Conservation (phyloP, 2,797 vertebrate genomes). For the Sternotherus odoratus region DNA sequence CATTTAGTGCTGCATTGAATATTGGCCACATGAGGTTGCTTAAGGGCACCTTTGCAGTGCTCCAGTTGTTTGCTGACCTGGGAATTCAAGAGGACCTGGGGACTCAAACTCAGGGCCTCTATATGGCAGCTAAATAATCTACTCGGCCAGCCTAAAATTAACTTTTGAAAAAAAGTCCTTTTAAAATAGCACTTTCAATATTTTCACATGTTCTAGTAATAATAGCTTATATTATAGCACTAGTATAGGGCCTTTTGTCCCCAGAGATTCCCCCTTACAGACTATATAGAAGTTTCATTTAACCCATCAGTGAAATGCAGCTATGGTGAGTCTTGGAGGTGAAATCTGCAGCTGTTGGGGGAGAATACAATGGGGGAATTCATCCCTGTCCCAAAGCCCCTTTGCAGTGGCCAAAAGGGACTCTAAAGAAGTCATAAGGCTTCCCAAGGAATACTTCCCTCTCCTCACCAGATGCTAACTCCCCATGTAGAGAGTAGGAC, state of each 20-base stretch:
- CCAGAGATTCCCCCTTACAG: not conserved
- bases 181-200: not conserved
- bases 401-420: not conserved
- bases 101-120: not conserved
- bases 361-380: fast-evolving
- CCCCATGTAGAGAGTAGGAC: not conserved
- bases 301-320: not conserved
- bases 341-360: not conserved
- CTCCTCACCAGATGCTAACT: not conserved
- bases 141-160: not conserved
- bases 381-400: not conserved
- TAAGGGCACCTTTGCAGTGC: not conserved
- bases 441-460: fast-evolving
- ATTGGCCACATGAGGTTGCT: not conserved
- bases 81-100: not conserved
- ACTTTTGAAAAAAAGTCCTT: not conserved
- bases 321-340: not conserved
- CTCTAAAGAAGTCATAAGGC: fast-evolving
- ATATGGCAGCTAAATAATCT: not conserved
- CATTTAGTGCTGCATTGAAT: not conserved
- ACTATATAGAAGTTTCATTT: not conserved
- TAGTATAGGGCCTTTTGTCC: not conserved
- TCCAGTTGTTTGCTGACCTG: not conserved
- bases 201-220: not conserved
- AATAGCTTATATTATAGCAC: not conserved